These are phyloP conservation scores for Miichthys miiuy DNA, from an alignment of 2,797 vertebrate genomes.

Conservation along the genomic window DNA sequence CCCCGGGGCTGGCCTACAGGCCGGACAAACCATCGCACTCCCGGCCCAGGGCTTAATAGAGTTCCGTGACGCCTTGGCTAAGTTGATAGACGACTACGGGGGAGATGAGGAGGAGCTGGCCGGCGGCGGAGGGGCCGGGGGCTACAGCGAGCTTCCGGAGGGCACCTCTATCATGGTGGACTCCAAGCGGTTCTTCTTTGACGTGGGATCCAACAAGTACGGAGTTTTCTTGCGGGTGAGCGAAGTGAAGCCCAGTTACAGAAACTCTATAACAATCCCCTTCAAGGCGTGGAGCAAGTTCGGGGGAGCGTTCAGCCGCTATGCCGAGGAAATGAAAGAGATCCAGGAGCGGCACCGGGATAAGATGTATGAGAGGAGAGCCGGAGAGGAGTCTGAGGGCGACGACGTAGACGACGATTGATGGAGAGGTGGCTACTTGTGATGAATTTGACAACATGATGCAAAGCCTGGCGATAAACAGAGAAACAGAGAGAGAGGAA, in stretches of 20 bases:
- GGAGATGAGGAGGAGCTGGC: conserved; percentile 93
- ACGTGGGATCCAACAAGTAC: conserved; percentile 98
- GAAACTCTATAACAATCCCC: conserved; percentile 97
- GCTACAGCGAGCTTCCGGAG: conserved; percentile 94
- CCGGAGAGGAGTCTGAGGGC: conserved; percentile 91
- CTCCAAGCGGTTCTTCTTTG: conserved; percentile 98
- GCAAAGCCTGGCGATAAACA: conserved; percentile 73
- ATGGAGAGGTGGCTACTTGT: conserved; percentile 68
- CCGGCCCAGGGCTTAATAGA: conserved; percentile 95
- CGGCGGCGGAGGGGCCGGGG: conserved; percentile 87
- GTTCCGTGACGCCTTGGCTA: conserved; percentile 94
- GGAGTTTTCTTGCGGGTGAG: conserved; percentile 96
- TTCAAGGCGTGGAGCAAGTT: conserved; percentile 98
- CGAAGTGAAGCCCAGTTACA: conserved; percentile 97
- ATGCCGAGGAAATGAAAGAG: conserved; percentile 97
- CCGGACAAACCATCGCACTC: conserved; percentile 94
- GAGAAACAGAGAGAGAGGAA: conserved; percentile 59
- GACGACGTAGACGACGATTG: conserved; percentile 97
- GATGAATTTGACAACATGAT: conserved; percentile 73
- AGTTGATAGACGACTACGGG: conserved; percentile 96
- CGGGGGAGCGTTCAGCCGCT: conserved; percentile 95
- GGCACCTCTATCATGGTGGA: conserved; percentile 97
- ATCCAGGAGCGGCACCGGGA: conserved; percentile 96
- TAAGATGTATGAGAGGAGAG: conserved; percentile 92
- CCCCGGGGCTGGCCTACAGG: conserved; percentile 87